These are phyloP conservation scores for Phenganax stokvisi DNA, from an alignment of 92 coral and sea anemone genomes.

Conservation along the genomic window DNA sequence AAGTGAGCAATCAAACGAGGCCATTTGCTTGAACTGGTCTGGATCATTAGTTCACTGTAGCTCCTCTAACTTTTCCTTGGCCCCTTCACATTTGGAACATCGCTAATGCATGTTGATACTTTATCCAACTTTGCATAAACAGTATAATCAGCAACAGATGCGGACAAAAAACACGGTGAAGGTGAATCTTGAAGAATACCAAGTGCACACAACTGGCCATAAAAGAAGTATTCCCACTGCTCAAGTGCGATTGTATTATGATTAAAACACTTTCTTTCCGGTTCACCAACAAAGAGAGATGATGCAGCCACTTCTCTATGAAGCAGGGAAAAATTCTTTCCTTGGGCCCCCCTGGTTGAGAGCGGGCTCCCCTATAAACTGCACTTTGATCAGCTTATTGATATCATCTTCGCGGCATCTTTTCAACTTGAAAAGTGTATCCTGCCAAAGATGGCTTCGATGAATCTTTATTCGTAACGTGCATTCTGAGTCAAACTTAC, in stretches of 20 bases:
- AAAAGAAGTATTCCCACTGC: constrained; percentile 41
- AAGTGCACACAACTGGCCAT: constrained; percentile 47
- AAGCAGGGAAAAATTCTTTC: constrained; percentile 51
- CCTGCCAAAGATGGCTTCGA: constrained; percentile 52
- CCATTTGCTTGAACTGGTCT: constrained; percentile 49
- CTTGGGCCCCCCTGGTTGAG: constrained; percentile 55
- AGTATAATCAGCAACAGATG: constrained; percentile 52
- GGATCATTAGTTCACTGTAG: constrained; percentile 44
- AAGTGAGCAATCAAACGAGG: constrained; percentile 49
- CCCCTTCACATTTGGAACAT: constrained; percentile 52
- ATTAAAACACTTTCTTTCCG: constrained; percentile 40
- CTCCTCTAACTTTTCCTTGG: constrained; percentile 46
- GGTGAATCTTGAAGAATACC: constrained; percentile 48
- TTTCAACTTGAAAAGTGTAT: constrained; percentile 40
- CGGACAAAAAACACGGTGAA: constrained; percentile 48
- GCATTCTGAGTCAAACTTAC: constrained; percentile 40
- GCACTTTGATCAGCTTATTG: constrained; percentile 40
- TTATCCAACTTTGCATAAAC: constrained; percentile 40
- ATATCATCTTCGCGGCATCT: constrained; percentile 42
- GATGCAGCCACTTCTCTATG: constrained; percentile 40
- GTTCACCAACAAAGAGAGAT: constrained; percentile 46
- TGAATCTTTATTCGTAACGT: constrained; percentile 44
- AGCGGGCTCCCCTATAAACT: constrained; percentile 55
- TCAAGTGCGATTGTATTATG: constrained; percentile 45
- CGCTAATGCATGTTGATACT: constrained; percentile 42